These are phyloP conservation scores for Branchellion lobata DNA, from an alignment of 2,888 invertebrate genomes.

Conservation along the genomic window DNA sequence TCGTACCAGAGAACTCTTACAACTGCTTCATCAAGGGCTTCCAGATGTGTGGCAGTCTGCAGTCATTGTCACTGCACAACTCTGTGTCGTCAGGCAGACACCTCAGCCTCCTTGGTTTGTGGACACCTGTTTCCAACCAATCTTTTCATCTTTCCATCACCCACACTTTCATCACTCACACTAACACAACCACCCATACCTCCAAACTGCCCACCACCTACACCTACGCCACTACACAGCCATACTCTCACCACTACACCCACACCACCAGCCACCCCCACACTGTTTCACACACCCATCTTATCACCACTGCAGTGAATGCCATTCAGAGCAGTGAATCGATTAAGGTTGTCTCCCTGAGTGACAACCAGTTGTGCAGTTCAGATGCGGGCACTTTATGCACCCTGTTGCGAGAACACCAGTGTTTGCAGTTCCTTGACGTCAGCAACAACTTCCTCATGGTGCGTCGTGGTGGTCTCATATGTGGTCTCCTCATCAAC, in stretches of 20 bases:
- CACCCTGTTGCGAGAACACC: conserved; percentile 74
- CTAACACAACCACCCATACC: background rate
- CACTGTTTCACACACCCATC: too few species aligned
- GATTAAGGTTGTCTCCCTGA: conserved; percentile 77
- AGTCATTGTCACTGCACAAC: conserved; percentile 76
- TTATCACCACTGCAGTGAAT: too few species aligned
- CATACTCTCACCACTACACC: too few species aligned
- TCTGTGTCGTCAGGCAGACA: conserved; percentile 76
- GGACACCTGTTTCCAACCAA: too few species aligned
- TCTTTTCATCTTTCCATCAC: too few species aligned
- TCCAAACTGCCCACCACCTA: too few species aligned
- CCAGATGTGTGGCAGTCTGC: conserved; percentile 68
- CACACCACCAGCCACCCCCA: too few species aligned
- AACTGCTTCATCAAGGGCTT: conserved; percentile 69
- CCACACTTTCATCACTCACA: background rate
- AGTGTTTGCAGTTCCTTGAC: conserved; percentile 76
- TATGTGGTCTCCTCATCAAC: too few species aligned
- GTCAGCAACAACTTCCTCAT: conserved; percentile 69
- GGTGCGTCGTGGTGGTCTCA: conserved; percentile 55
- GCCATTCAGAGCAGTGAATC: conserved; percentile 75
- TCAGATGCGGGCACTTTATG: conserved; percentile 78
- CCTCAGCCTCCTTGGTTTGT: conserved; percentile 71
- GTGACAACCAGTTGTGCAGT: conserved; percentile 75
- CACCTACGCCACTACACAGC: too few species aligned
- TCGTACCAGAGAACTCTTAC: conserved; percentile 72